phyloP scores from a whole-genome alignment of 2,888 invertebrate species.

The Arge pagana region DNA sequence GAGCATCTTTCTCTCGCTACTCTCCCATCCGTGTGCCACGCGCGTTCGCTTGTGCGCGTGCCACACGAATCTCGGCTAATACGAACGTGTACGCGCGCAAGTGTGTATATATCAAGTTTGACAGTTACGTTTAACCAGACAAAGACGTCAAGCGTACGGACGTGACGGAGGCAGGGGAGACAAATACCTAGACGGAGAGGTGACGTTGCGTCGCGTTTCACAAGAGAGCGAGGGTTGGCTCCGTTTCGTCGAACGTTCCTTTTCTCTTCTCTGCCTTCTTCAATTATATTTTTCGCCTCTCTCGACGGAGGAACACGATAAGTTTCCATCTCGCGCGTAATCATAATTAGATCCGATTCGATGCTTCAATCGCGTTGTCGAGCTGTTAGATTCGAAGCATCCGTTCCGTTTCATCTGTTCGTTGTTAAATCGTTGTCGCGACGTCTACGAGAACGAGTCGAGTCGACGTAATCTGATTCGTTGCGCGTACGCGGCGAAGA shows the following conservation, averaged over 20 bases:
- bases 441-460: too few relatives aligned
- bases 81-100: background rate
- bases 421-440: conserved; percentile 6
- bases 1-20: background rate
- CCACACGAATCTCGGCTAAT: background rate
- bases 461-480: conserved; percentile 1
- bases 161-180: background rate
- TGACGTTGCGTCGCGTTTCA: conserved; percentile 3
- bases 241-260: background rate
- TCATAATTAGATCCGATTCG: conserved; percentile 19
- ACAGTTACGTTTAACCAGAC: conserved; percentile 35
- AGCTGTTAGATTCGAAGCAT: background rate
- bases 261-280: background rate
- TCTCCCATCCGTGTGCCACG: conserved; percentile 12
- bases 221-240: conserved; percentile 9
- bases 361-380: conserved; percentile 12
- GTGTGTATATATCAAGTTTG: conserved; percentile 24
- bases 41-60: background rate
- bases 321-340: background rate
- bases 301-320: background rate
- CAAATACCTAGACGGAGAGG: background rate
- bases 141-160: conserved; percentile 33
- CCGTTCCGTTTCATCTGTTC: background rate
- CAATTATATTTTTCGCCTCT: background rate
- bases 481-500: background rate